Base-by-base conservation (phyloP, 2,797 vertebrate genomes). In the Lacerta bilineata region DNA sequence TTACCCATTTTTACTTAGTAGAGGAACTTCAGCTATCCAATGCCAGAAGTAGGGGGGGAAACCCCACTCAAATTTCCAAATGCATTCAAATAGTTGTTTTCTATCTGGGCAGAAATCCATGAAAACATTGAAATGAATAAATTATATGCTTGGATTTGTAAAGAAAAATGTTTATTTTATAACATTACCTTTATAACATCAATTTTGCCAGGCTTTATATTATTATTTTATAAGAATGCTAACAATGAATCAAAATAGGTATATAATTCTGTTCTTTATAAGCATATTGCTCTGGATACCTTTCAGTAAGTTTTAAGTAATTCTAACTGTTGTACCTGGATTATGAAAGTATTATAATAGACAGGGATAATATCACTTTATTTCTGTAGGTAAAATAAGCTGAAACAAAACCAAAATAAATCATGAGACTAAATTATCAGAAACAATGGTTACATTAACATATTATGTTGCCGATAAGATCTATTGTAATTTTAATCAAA, bases 241-340 rank as follows among this genome's bases (percentile, higher is more conserved):
- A 61, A 84, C 3, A 80, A 27, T n/a, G 25, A 72, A 72, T 79
- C 55, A 78, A 83, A 66, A 25, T 46, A 29, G 27, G 41, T 15
- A 36, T 78, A 36, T 78, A n/a, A 59, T 41, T 83, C 10, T n/a
- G 20, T 46, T 46, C 29, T 68, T 76, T n/a, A 5, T 79, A 41
- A 36, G 41, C 4, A 64, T 36, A 15, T 72, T 71, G 8, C 13
- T 9, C 15, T 69, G 43, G 5, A 5, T 43, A 15, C 3, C 1
- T 9, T 81, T 72, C 4, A 3, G 3, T 4, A 25, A 86, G 1
- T 0, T 0, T 36, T 2, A 0, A 72, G 8, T 0, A 3, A 2
- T 5, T 87, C 0, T 66, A 80, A 68, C 33, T 0, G 0, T 0
- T 0, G 78, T 36, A 80, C 8, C 69, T 13, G 55, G 5, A 15